Conservation (phyloP, 2,113 vertebrate species). For the Laticauda colubrina region DNA sequence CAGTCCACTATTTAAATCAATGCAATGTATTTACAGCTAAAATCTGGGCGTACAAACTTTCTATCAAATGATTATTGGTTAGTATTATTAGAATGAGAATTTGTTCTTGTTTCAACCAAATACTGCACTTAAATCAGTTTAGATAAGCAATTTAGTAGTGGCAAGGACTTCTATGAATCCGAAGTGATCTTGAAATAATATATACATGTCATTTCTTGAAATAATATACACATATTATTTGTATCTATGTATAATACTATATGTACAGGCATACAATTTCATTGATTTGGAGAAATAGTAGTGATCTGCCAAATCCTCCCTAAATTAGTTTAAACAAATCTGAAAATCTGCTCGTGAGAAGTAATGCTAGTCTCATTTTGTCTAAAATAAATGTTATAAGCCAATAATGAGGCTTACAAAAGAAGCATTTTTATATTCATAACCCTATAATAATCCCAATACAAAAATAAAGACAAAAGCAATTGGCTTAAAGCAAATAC, state of each 20-base stretch:
- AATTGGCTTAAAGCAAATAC: background rate
- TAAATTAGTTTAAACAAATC: background rate
- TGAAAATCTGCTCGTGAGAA: background rate
- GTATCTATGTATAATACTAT: background rate
- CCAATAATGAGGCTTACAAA: background rate
- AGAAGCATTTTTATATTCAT: background rate
- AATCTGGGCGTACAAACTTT: background rate
- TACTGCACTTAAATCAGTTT: background rate
- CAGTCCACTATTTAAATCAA: background rate
- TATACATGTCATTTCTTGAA: background rate
- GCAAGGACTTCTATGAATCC: background rate
- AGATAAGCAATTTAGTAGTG: background rate
- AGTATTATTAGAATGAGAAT: background rate
- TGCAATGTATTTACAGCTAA: background rate
- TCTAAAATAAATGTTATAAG: background rate
- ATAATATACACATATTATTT: background rate
- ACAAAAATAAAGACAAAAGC: background rate
- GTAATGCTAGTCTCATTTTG: background rate
- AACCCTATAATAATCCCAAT: background rate
- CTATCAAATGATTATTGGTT: background rate
- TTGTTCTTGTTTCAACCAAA: background rate
- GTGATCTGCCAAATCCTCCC: background rate
- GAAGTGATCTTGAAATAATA: background rate
- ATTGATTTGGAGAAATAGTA: background rate
- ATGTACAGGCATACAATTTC: background rate